Evolutionary conservation across 2,888 invertebrate species (phyloP), one percentile per base, ranked within the genome.

Genomic region (Corbicula japonica): DNA sequence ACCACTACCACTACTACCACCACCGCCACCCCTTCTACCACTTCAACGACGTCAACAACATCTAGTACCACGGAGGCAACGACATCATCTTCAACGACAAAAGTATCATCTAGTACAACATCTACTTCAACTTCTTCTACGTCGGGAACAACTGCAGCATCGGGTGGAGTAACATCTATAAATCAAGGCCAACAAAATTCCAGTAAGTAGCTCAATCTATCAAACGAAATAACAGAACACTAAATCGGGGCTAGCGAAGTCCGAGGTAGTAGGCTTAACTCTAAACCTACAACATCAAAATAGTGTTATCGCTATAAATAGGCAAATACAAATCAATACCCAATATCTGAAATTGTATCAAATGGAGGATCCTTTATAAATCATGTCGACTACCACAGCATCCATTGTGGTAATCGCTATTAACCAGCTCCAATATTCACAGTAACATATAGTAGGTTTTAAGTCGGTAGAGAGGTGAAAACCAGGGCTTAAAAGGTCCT

Each of bases 1-100:
- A 66, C 74, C 1, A 66, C 66, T 12, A 66, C 66, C 0, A 66
- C 66, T 0, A n/a, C 66, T 1, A 74, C 66, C 0, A 66, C 74
- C 0, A 48, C 60, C 10, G 66, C 60, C 0, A 50, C 60, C 15
- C 58, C 66, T 10, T 2, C 56, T 1, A 52, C 73, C 21, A 50
- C 60, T 1, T 46, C 65, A 15, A 50, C 60, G 0, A 18, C 52
- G 0, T 41, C 52, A 8, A 50, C 66, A 6, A 52, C 38, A 0
- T 28, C 48, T 2, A 65, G 38, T 0, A 32, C 32, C 4, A 32
- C 56, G 1, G 10, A 12, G 5, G n/a, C 66, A 0, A 28, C 46
- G 4, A 21, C 61, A 18, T 30, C 70, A 5, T 38, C 41, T 1
- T 15, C 72, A 21, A 30, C 23, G 28, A 58, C 32, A 5, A 32